phyloP scores from a whole-genome alignment of 1,140 invertebrate genomes.

The Drosophila lini region DNA sequence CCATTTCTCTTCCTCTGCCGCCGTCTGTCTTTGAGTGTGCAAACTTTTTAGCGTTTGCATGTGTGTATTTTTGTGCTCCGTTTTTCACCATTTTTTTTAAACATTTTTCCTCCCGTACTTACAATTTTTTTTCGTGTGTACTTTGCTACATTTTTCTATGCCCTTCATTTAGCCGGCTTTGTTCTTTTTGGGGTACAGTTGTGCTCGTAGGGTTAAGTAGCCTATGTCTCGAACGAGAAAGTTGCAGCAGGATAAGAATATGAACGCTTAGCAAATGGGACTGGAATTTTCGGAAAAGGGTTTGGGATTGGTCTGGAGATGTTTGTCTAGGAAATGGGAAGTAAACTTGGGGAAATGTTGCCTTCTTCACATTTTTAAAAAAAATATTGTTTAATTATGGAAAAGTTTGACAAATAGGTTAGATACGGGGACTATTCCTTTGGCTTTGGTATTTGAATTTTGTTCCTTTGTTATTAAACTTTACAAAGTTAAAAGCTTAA shows the following conservation, averaged over 20 bases:
- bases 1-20: conserved; percentile 20
- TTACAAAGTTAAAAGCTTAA: no score
- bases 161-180: conserved; percentile 76
- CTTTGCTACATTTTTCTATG: conserved; percentile 70
- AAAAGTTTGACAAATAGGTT: no score
- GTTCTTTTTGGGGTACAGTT: conserved; percentile 77
- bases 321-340: no score
- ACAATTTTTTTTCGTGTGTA: conserved; percentile 39
- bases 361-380: no score
- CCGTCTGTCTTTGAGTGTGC: conserved; percentile 76
- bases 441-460: no score
- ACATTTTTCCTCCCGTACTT: conserved; percentile 19
- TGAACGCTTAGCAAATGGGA: background rate
- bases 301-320: no score
- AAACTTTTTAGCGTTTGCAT: conserved; percentile 62
- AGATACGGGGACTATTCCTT: no score
- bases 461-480: no score
- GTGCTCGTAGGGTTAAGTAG: conserved; percentile 68
- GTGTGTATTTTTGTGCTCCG: conserved; percentile 19
- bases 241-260: conserved; percentile 31
- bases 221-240: conserved; percentile 34
- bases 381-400: no score
- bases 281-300: background rate
- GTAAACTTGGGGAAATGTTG: no score
- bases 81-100: conserved; percentile 35